These are phyloP conservation scores for Isaurus tuberculatus DNA, from an alignment of 92 coral and sea anemone species.

Conservation along the genomic window DNA sequence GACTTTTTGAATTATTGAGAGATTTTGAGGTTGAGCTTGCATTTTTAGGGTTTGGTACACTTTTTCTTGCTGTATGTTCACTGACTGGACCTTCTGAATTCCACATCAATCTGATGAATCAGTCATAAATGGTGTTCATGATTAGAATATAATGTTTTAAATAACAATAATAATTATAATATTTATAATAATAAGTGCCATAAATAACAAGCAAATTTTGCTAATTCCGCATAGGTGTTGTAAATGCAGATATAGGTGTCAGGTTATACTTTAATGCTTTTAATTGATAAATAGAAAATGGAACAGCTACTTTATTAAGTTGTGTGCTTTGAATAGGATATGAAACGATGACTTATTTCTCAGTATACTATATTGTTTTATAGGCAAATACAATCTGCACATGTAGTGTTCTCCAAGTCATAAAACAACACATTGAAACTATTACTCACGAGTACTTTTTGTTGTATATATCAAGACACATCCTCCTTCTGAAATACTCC, in stretches of 20 bases:
- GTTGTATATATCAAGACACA: constrained; percentile 1
- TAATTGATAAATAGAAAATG: background rate
- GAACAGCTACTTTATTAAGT: background rate
- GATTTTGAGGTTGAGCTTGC: no score
- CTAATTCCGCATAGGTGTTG: background rate
- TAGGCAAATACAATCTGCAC: background rate
- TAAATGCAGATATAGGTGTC: background rate
- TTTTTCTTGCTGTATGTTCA: no score
- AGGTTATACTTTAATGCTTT: no score
- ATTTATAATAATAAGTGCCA: no score
- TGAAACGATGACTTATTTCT: background rate
- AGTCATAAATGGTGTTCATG: no score
- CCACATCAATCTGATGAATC: no score
- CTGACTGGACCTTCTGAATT: no score
- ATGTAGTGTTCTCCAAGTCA: background rate
- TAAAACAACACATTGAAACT: background rate
- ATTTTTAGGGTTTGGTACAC: no score
- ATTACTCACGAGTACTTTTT: background rate
- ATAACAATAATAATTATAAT: no score
- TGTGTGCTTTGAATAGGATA: background rate
- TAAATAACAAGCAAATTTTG: no score
- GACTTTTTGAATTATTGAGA: background rate
- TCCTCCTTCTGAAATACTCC: constrained; percentile 1
- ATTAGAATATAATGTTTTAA: no score
- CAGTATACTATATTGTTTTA: background rate